Evolutionary conservation across 2,113 vertebrate species (phyloP).

Genomic region (Oxyura jamaicensis): DNA sequence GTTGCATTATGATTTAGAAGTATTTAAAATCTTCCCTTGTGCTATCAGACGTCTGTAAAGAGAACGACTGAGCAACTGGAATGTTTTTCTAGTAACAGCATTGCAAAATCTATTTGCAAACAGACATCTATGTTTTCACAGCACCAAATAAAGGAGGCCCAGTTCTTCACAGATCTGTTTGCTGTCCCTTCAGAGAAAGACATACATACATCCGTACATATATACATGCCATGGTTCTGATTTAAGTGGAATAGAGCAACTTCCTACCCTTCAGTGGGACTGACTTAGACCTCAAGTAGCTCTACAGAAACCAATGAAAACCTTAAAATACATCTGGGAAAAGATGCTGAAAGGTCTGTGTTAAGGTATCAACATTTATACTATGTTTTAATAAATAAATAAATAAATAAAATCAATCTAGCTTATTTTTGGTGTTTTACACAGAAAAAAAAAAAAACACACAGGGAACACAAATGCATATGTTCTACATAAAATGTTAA

Average conservation of each 20-base stretch:
- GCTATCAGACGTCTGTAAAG: constrained; percentile 65
- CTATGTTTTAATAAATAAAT: background rate
- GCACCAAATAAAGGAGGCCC: constrained; percentile 62
- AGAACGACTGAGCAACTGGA: constrained; percentile 68
- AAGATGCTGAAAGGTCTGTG: constrained; percentile 71
- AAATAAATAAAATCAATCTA: background rate
- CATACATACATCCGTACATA: background rate
- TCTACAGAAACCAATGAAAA: constrained; percentile 74
- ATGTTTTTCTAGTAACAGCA: constrained; percentile 59
- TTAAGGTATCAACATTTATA: background rate
- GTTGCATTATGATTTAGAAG: constrained; percentile 62
- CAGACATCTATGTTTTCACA: constrained; percentile 56
- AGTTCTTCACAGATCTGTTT: constrained; percentile 74
- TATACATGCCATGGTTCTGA: constrained; percentile 72
- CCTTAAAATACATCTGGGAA: constrained; percentile 62
- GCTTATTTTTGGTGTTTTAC: background rate
- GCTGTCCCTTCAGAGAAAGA: constrained; percentile 71
- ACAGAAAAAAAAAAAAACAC: constrained; percentile 19
- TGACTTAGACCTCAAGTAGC: constrained; percentile 82
- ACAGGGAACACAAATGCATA: background rate
- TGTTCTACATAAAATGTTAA: background rate
- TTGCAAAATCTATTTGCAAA: constrained; percentile 63
- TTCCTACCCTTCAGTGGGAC: constrained; percentile 64
- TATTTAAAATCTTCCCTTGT: constrained; percentile 68
- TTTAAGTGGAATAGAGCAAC: constrained; percentile 84